Conservation (phyloP, 2,797 vertebrate genomes). For the Anabacerthia variegaticeps region DNA sequence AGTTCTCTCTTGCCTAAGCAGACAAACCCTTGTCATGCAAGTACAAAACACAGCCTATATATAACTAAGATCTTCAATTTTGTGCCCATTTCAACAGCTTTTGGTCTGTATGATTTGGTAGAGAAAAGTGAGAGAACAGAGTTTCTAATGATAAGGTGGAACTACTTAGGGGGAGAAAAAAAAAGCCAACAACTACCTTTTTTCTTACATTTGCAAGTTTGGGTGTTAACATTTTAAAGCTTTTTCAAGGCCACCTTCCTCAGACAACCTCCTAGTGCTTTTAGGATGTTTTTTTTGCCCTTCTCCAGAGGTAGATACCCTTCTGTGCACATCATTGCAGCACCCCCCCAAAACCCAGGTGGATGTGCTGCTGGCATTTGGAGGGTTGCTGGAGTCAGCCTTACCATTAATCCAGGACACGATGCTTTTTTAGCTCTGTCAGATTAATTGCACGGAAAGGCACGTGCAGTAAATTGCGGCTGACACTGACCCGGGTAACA, state of each 20-base stretch:
- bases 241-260: neutral
- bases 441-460: neutral
- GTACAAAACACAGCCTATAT: neutral
- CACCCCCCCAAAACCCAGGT: neutral
- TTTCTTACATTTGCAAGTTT: neutral
- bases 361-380: rapidly evolving
- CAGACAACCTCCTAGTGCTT: neutral
- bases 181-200: rapidly evolving
- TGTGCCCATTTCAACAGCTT: neutral
- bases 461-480: neutral
- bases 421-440: neutral
- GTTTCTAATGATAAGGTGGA: neutral
- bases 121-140: neutral
- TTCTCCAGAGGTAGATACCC: neutral
- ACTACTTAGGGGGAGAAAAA: neutral
- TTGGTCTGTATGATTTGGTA: neutral
- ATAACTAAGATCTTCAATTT: neutral
- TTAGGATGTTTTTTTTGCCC: neutral
- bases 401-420: neutral
- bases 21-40: neutral
- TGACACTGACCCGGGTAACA: neutral
- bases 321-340: neutral
- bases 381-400: neutral
- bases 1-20: neutral
- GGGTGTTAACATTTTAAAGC: neutral